Evolutionary conservation across 1,140 invertebrate species (phyloP).

Genomic region (Ctenoplectra terminalis): DNA sequence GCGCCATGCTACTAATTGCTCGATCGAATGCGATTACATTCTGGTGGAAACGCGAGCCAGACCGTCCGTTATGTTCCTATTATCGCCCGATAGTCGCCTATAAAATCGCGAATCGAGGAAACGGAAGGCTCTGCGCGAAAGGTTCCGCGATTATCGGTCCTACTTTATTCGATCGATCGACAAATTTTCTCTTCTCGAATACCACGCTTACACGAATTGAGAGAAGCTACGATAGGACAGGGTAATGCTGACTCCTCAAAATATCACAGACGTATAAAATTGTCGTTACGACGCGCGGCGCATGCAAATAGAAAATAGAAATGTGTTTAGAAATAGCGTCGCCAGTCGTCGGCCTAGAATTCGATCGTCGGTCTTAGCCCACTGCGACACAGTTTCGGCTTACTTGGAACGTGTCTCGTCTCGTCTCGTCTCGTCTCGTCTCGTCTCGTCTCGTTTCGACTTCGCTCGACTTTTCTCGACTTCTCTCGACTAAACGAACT

Average conservation of each 20-base stretch:
- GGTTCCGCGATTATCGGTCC: not conserved
- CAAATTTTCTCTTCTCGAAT: not conserved
- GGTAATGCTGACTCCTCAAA: conserved; percentile 68
- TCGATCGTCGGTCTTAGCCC: conserved; percentile 69
- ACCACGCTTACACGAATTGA: not conserved
- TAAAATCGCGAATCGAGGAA: not conserved
- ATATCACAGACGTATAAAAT: conserved; percentile 82
- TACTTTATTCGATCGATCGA: not conserved
- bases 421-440: not conserved
- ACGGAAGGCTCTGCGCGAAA: too few relatives aligned
- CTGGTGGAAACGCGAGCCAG: conserved; percentile 36
- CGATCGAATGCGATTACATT: conserved; percentile 61
- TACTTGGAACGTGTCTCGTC: conserved; percentile 44
- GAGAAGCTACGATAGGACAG: not conserved
- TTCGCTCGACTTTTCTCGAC: too few relatives aligned
- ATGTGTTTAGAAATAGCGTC: conserved; percentile 80
- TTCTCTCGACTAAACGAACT: too few relatives aligned
- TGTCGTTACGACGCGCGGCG: conserved; percentile 73
- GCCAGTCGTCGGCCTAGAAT: conserved; percentile 78
- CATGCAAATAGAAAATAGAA: conserved; percentile 82
- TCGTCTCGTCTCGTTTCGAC: not conserved
- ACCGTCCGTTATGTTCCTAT: conserved; percentile 21
- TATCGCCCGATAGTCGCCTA: not conserved
- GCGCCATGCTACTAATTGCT: conserved; percentile 64
- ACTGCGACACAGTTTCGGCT: conserved; percentile 57